Evolutionary conservation across 1,140 invertebrate species (phyloP).

Genomic region (Phthorimaea operculella): DNA sequence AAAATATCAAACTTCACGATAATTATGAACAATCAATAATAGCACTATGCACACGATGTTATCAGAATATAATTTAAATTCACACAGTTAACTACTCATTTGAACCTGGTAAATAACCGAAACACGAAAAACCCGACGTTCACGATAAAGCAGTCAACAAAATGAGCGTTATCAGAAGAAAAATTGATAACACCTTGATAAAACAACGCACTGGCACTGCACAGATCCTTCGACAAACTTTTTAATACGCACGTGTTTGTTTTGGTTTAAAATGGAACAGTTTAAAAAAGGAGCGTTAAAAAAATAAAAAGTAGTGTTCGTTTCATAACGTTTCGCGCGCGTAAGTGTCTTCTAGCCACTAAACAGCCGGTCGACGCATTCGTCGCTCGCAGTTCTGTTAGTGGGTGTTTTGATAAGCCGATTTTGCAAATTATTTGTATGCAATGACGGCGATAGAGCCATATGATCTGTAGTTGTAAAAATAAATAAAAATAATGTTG

Average conservation of each 20-base stretch:
- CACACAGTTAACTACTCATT: neutral
- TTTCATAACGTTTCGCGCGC: neutral
- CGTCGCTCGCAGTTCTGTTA: neutral
- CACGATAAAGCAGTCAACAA: neutral
- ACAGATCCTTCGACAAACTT: neutral
- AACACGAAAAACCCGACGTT: neutral
- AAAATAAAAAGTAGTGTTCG: too few species aligned
- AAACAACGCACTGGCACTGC: neutral
- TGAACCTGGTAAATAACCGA: neutral
- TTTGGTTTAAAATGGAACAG: neutral
- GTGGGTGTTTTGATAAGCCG: neutral
- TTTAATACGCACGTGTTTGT: neutral
- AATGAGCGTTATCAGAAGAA: neutral
- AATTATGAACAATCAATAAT: too few species aligned
- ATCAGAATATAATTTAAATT: too few species aligned
- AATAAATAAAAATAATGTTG: too few species aligned
- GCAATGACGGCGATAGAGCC: neutral
- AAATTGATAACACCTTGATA: neutral
- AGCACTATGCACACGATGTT: too few species aligned
- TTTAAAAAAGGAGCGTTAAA: too few species aligned
- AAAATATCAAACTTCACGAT: neutral
- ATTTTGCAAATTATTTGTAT: slow-evolving; percentile 1
- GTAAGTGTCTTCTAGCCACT: neutral
- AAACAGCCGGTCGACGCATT: neutral
- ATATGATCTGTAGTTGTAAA: too few species aligned